These are phyloP conservation scores for Platichthys stellatus DNA, from an alignment of 2,113 vertebrate species.

Conservation along the genomic window DNA sequence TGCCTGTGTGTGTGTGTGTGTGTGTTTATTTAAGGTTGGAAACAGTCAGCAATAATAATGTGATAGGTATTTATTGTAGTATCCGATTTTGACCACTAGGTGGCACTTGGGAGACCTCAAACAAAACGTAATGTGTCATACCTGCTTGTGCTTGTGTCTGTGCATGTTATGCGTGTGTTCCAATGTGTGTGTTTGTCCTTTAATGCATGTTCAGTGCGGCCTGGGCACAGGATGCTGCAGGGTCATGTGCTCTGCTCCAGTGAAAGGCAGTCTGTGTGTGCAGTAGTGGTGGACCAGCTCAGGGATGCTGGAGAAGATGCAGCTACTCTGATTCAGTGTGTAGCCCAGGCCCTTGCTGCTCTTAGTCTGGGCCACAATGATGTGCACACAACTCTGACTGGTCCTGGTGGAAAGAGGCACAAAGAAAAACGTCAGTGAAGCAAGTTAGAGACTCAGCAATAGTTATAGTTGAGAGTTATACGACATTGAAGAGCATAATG, in stretches of 20 bases:
- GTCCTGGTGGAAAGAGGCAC: conserved; percentile 81
- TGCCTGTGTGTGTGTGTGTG: not conserved
- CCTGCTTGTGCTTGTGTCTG: conserved; percentile 7
- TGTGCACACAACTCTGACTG: conserved; percentile 96
- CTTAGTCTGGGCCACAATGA: conserved; percentile 97
- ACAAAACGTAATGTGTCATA: conserved; percentile 3
- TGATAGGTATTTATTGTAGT: conserved; percentile 2
- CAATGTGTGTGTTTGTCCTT: conserved; percentile 19
- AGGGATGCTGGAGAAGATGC: conserved; percentile 89
- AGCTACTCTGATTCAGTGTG: conserved; percentile 92
- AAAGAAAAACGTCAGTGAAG: not conserved
- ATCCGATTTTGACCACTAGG: conserved; percentile 42
- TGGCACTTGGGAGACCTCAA: conserved; percentile 4
- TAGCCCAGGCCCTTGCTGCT: conserved; percentile 86
- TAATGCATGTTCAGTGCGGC: conserved; percentile 67
- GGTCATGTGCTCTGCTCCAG: conserved; percentile 95
- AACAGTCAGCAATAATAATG: conserved; percentile 3
- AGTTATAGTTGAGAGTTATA: no score
- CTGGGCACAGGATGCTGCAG: conserved; percentile 88
- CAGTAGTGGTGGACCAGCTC: conserved; percentile 93
- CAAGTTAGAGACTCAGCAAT: not conserved
- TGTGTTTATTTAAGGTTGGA: not conserved
- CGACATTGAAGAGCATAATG: not conserved
- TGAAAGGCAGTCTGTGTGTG: conserved; percentile 92
- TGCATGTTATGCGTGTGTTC: conserved; percentile 6